Evolutionary conservation across 2,113 vertebrate genomes (phyloP).

Genomic region (Colossoma macropomum): DNA sequence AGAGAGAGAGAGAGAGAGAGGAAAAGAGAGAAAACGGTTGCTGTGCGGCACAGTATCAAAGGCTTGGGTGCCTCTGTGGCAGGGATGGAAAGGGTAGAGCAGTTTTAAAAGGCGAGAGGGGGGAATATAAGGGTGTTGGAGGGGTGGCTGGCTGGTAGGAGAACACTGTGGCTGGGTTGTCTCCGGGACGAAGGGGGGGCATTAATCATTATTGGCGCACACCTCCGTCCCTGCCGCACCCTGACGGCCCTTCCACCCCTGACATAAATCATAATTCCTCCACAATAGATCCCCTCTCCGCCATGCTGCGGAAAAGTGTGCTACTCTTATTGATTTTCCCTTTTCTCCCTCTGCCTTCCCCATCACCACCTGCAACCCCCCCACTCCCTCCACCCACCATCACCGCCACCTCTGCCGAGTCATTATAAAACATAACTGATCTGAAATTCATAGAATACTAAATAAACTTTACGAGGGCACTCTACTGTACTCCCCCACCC

Average conservation of each 20-base stretch:
- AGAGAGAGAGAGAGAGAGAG: slow-evolving; percentile 2
- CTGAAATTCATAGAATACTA: slow-evolving; percentile 99
- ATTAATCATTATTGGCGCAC: slow-evolving; percentile 99
- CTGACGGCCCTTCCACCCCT: slow-evolving; percentile 90
- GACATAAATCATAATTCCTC: slow-evolving; percentile 99
- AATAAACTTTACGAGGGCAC: slow-evolving; percentile 96
- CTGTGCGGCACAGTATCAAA: slow-evolving; percentile 23
- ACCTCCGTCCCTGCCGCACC: slow-evolving; percentile 89
- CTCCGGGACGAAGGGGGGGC: slow-evolving; percentile 76
- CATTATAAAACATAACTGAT: slow-evolving; percentile 99
- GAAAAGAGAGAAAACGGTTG: slow-evolving; percentile 36
- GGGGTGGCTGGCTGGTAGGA: slow-evolving; percentile 15
- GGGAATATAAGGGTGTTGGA: slow-evolving; percentile 8
- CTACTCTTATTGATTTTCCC: slow-evolving; percentile 96
- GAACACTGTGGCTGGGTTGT: slow-evolving; percentile 62
- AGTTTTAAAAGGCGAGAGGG: slow-evolving; percentile 28
- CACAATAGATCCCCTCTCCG: slow-evolving; percentile 97
- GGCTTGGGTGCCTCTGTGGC: slow-evolving; percentile 37
- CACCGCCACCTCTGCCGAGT: slow-evolving; percentile 79
- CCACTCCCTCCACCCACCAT: slow-evolving; percentile 44
- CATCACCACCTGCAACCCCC: slow-evolving; percentile 73
- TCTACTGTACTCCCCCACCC: slow-evolving; percentile 79
- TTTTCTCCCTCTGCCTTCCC: slow-evolving; percentile 65
- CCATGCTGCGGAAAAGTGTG: slow-evolving; percentile 93
- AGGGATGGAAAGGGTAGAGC: slow-evolving; percentile 18